Evolutionary conservation across 1,140 invertebrate genomes (phyloP).

Genomic region (Portunus trituberculatus): DNA sequence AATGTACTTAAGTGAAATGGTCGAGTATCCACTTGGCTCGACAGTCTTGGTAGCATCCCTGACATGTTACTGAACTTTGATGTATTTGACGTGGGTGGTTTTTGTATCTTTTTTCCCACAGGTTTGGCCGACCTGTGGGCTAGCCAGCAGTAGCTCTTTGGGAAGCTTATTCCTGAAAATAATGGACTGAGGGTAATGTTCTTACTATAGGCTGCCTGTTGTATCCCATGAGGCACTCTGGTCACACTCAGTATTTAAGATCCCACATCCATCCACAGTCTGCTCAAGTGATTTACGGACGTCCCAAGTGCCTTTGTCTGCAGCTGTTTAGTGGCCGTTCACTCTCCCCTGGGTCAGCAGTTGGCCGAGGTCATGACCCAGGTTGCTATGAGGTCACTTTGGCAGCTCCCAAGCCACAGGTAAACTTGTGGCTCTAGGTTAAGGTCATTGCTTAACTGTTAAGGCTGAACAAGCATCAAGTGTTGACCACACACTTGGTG

Average conservation of each 20-base stretch:
- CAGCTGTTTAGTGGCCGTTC: conserved; percentile 74
- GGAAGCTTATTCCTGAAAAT: conserved; percentile 51
- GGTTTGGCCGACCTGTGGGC: conserved; percentile 50
- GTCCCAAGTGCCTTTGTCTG: conserved; percentile 76
- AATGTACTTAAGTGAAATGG: conserved; percentile 72
- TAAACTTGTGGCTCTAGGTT: conserved; percentile 62
- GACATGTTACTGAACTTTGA: conserved; percentile 55
- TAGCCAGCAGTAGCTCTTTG: conserved; percentile 64
- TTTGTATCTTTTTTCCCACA: conserved; percentile 52
- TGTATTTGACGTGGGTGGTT: conserved; percentile 71
- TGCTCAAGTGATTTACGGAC: conserved; percentile 74
- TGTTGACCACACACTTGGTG: conserved; percentile 70
- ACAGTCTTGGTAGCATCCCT: conserved; percentile 50
- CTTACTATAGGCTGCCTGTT: background rate
- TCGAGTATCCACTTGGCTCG: conserved; percentile 53
- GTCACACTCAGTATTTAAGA: conserved; percentile 71
- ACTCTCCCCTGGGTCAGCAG: conserved; percentile 64
- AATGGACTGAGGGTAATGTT: conserved; percentile 51
- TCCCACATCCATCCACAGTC: conserved; percentile 74
- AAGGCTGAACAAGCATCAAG: conserved; percentile 72
- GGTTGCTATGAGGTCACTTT: conserved; percentile 74
- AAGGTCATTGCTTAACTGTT: conserved; percentile 70
- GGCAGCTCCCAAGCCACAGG: conserved; percentile 71
- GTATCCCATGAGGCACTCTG: conserved; percentile 66
- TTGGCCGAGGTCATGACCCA: conserved; percentile 71